Base-by-base conservation (phyloP, 2,113 vertebrate species). In the Larimichthys crocea region DNA sequence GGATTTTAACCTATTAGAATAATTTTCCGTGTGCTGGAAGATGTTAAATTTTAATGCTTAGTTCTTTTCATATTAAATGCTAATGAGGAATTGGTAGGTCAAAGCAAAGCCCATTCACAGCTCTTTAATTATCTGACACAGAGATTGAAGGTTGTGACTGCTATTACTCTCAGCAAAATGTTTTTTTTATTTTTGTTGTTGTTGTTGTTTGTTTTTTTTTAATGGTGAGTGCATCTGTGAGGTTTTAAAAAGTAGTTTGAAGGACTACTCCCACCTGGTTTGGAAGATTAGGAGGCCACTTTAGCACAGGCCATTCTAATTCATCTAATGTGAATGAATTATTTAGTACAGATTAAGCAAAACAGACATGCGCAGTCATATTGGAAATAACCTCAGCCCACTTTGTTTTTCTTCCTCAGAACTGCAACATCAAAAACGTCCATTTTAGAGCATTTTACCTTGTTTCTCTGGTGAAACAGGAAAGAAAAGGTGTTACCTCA, bases 1-100 rank as follows among this genome's bases (percentile, higher is more conserved):
- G 84, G 72, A 86, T 90, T 93, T 89, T 64, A 88, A 89, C 84
- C 85, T 83, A 67, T 92, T 91, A 83, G 81, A 91, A 86, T 91
- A 52, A 77, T 68, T 81, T 89, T 88, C 29, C 67, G 8, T 80
- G 64, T 79, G 73, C 79, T 55, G 63, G 71, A 89, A 86, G 71
- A 89, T 91, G 77, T 74, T 73, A 70, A 85, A 76, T 22, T 76
- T 83, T 42, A 88, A 83, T 82, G 80, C 83, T 66, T 0, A 31
- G 46, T 80, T 76, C 69, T 85, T 77, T 88, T 86, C 49, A 74
- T 66, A 82, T 79, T 78, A 81, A 52, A 83, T 82, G 76, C 67
- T 86, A 86, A 90, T 89, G 86, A 86, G 82, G 61, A 74, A 73
- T 82, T 72, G 68, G 31, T 60, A 76, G 80, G 68, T 76, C 77